Percentiles rank a stretch among this genome's conserved stretches.
Evolutionary conservation across 2,888 invertebrate genomes (phyloP).

Genomic region (Nomada flava): DNA sequence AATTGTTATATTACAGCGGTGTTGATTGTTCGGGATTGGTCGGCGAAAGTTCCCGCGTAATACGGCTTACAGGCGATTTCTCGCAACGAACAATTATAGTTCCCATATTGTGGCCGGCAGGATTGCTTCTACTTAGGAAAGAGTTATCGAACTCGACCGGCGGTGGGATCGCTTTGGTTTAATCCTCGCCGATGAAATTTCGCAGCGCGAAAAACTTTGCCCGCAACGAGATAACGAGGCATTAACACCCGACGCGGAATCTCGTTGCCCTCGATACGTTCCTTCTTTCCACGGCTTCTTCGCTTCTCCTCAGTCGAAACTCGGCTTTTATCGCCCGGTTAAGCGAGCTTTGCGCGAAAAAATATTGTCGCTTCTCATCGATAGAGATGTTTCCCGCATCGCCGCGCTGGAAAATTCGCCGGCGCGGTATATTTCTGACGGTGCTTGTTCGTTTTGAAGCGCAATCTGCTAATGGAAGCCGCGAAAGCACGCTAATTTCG

Average conservation of each 20-base stretch:
- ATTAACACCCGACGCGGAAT: not conserved
- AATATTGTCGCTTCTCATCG: not conserved
- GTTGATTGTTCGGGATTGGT: constrained; percentile 37
- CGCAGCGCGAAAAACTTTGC: not conserved
- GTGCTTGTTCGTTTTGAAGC: constrained; percentile 12
- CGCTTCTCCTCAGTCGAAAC: too few relatives aligned
- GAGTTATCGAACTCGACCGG: constrained; percentile 16
- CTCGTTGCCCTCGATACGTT: not conserved
- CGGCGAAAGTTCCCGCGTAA: constrained; percentile 38
- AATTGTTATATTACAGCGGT: constrained; percentile 43
- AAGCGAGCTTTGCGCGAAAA: not conserved
- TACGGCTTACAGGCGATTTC: constrained; percentile 4
- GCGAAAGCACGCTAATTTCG: constrained; percentile 14
- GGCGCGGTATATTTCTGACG: not conserved
- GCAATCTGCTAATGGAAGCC: constrained; percentile 47
- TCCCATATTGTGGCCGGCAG: constrained; percentile 9
- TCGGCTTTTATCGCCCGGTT: not conserved
- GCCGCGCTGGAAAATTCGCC: not conserved
- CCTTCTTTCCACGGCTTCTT: not conserved
- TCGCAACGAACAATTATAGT: constrained; percentile 34
- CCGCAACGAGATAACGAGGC: constrained; percentile 16
- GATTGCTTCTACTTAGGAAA: constrained; percentile 23
- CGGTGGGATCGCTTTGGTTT: not conserved
- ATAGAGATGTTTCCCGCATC: not conserved
- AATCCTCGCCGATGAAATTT: constrained; percentile 13